Evolutionary conservation across 2,888 invertebrate species (phyloP), one percentile per base, ranked within the genome.

Genomic region (Himalopsyche kuldschensis): DNA sequence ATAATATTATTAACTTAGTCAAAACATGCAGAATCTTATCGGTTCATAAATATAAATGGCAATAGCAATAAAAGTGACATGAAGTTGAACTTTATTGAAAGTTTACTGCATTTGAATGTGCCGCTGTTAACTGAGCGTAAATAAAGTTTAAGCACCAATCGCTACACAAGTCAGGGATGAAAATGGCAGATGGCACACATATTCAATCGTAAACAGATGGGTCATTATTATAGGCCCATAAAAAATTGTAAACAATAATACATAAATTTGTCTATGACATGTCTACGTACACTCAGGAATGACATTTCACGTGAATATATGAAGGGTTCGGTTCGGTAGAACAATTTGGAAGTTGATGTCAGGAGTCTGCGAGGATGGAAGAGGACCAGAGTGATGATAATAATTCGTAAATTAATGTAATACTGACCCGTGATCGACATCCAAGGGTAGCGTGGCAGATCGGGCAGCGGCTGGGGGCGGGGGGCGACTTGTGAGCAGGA

Each of bases 341-440:
- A 8, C 48, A 6, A 55, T 0, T 20, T 55, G 41, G 41, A 11
- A 55, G 20, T 20, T 3, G 20, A 55, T 55, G 20, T 55, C 24
- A 55, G n/a, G 20, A 55, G n/a, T 41, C 3, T 41, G 30, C 17
- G 35, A 78, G 6, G 55, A 20, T 5, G 6, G 78, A 41, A 17
- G 24, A 31, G 82, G 79, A 46, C 6, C 3, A 3, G 24, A 20
- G 20, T 10, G 24, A 35, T 30, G n/a, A 46, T 79, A 11, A 1
- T 17, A 27, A 17, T 20, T n/a, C 17, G 46, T 30, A 47, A 20
- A 78, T 31, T 77, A 78, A 31, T n/a, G 24, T 48, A 81, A 81
- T 78, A 92, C 94, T 95, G 93, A 97, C 97, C 97, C 93, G 97
- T 97, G 91, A 97, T 97, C 89, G 97, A 96, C 97, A 98, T 97